Conservation (phyloP, 2,888 invertebrate species). For the Clepsis dumicolana region DNA sequence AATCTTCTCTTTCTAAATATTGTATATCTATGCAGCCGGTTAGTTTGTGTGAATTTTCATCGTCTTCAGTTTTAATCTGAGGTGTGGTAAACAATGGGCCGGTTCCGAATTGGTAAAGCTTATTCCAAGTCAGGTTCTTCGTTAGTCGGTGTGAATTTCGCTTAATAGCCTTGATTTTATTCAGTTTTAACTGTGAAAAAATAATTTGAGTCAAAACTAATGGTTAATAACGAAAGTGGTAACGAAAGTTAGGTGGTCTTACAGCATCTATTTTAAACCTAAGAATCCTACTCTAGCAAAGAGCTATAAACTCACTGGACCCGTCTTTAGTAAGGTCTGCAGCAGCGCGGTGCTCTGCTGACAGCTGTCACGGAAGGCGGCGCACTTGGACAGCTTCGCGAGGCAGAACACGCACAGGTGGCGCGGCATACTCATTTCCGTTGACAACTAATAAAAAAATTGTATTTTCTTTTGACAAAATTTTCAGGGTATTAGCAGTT, state of each 20-base stretch:
- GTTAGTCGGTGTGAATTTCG: neutral
- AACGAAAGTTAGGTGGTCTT: too few species aligned
- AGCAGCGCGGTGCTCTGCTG: neutral
- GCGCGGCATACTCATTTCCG: neutral
- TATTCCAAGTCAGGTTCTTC: neutral
- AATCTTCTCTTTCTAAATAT: neutral
- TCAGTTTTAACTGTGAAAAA: neutral
- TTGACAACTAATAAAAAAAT: neutral
- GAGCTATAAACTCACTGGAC: neutral
- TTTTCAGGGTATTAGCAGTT: too few species aligned
- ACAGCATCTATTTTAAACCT: too few species aligned
- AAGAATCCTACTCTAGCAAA: too few species aligned
- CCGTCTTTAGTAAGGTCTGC: neutral
- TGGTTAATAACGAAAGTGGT: too few species aligned
- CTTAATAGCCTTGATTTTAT: neutral
- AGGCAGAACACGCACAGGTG: neutral
- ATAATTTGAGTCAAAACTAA: too few species aligned
- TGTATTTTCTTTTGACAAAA: too few species aligned
- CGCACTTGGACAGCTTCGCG: slow-evolving; percentile 1
- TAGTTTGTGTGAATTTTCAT: neutral
- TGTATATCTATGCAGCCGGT: neutral
- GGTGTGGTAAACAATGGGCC: neutral
- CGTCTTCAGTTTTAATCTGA: neutral
- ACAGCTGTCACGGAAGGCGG: neutral
- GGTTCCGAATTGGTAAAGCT: neutral